phyloP scores from a whole-genome alignment of 2,113 vertebrate species.

The Mus spicilegus region DNA sequence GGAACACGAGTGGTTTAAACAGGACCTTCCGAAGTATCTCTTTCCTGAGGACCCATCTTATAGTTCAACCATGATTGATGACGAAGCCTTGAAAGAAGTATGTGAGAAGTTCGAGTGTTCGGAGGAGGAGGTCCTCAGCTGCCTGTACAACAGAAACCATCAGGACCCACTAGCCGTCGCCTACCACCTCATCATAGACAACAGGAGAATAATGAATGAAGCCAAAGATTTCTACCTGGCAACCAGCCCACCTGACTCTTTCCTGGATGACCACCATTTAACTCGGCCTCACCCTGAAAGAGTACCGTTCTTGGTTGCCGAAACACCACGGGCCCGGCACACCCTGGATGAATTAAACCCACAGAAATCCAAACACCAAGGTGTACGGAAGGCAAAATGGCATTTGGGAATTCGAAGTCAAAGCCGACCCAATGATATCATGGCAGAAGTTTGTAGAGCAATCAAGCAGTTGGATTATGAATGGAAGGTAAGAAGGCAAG shows the following conservation, averaged over 20 bases:
- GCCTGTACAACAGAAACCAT: constrained; percentile 95
- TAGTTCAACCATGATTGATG: constrained; percentile 98
- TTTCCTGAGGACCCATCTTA: constrained; percentile 98
- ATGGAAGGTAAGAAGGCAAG: constrained; percentile 93
- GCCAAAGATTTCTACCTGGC: constrained; percentile 99
- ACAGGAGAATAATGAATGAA: constrained; percentile 98
- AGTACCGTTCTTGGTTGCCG: constrained; percentile 94
- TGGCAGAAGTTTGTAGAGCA: constrained; percentile 98
- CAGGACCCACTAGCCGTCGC: constrained; percentile 97
- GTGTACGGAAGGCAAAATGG: constrained; percentile 97
- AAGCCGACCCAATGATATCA: constrained; percentile 97
- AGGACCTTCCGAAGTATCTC: constrained; percentile 97
- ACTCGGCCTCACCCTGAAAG: constrained; percentile 96
- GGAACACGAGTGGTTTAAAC: constrained; percentile 99
- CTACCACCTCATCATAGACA: constrained; percentile 99
- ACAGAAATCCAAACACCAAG: constrained; percentile 98
- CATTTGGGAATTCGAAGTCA: constrained; percentile 98
- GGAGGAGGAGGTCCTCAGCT: constrained; percentile 97
- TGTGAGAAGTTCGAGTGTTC: constrained; percentile 98
- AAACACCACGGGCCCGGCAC: constrained; percentile 93
- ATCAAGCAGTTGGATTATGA: constrained; percentile 99
- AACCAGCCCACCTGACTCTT: constrained; percentile 96
- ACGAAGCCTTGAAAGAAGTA: constrained; percentile 98
- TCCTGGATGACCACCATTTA: constrained; percentile 94
- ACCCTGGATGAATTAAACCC: constrained; percentile 98